These are phyloP conservation scores for Tetranychus cinnabarinus DNA, from an alignment of 1,140 invertebrate species.

Conservation along the genomic window DNA sequence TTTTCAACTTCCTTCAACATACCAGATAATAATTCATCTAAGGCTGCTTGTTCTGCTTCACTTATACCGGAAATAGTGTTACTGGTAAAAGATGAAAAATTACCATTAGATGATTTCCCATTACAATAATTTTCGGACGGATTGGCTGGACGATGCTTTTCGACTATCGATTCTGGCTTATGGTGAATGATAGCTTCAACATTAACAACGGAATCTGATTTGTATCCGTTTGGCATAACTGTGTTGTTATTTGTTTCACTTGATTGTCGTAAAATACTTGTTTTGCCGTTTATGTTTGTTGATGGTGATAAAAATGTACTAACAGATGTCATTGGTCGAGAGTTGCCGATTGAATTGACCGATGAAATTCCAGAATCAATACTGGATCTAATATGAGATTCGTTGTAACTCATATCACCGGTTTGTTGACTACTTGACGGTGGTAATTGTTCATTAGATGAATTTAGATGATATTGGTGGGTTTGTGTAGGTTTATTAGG, in stretches of 20 bases:
- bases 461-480: not conserved
- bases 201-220: no score
- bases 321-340: no score
- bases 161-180: no score
- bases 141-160: no score
- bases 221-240: not conserved
- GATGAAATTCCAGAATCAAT: constrained; percentile 7
- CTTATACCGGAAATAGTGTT: not conserved
- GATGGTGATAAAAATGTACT: no score
- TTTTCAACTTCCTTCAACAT: constrained; percentile 58
- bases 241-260: not conserved
- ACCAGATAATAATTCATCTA: constrained; percentile 47
- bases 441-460: not conserved
- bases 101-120: not conserved
- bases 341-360: not conserved
- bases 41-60: constrained; percentile 23
- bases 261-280: not conserved
- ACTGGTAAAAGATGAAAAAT: not conserved
- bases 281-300: not conserved
- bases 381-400: constrained; percentile 15
- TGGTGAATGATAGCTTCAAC: no score
- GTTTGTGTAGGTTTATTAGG: not conserved
- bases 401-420: constrained; percentile 16
- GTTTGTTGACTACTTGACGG: not conserved
- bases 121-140: no score